Conservation (phyloP, 2,888 invertebrate species). For the Eupithecia dodoneata region DNA sequence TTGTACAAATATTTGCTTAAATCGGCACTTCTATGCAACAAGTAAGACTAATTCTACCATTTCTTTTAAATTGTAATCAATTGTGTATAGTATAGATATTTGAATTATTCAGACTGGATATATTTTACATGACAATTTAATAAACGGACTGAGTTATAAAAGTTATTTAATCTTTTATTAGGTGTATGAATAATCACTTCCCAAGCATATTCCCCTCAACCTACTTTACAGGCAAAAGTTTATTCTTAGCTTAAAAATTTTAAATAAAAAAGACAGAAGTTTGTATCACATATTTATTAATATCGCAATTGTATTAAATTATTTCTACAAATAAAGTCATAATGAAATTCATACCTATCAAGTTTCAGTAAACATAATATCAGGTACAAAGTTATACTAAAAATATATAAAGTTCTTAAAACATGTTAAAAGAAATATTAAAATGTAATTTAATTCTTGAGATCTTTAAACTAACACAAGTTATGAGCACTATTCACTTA, state of each 20-base stretch:
- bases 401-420: not conserved
- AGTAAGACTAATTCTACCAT: not conserved
- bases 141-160: conserved; percentile 75
- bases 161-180: conserved; percentile 43
- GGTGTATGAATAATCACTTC: not conserved
- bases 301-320: not conserved
- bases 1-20: not conserved
- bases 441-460: not conserved
- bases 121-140: conserved; percentile 80
- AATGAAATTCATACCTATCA: conserved; percentile 3
- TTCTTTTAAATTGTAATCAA: conserved; percentile 42
- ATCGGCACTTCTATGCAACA: not conserved
- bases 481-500: conserved; percentile 1
- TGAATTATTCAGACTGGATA: conserved; percentile 59
- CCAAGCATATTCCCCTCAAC: not conserved
- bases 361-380: conserved; percentile 15
- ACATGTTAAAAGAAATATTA: not conserved
- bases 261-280: not conserved
- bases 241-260: not conserved
- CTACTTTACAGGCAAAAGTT: not conserved
- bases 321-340: conserved; percentile 8
- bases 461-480: conserved; percentile 9
- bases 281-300: conserved; percentile 10
- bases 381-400: conserved; percentile 31
- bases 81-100: conserved; percentile 31